These are phyloP conservation scores for Drosophila saltans DNA, from an alignment of 1,140 invertebrate species.

Conservation along the genomic window DNA sequence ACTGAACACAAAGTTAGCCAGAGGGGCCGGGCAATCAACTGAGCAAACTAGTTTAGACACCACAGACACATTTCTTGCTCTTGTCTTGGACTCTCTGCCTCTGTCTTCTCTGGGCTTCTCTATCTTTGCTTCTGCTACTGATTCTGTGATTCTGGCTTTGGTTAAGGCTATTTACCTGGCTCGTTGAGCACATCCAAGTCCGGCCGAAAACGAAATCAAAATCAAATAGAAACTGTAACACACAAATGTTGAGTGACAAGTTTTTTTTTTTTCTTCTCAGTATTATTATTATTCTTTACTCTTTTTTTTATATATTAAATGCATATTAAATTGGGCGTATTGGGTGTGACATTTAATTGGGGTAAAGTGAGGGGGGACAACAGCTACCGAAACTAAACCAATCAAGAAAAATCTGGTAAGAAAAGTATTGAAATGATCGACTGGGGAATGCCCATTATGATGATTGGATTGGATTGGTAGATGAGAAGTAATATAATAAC, in stretches of 20 bases:
- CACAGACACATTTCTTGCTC: constrained; percentile 35
- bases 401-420: constrained; percentile 13
- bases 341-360: constrained; percentile 52
- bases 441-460: not conserved
- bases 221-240: constrained; percentile 55
- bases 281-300: not conserved
- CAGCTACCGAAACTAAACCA: constrained; percentile 37
- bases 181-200: constrained; percentile 49
- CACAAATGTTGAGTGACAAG: constrained; percentile 69
- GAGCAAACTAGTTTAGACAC: constrained; percentile 68
- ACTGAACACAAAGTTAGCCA: constrained; percentile 23
- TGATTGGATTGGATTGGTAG: no score
- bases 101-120: not conserved
- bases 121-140: not conserved
- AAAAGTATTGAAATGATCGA: not conserved
- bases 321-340: constrained; percentile 48
- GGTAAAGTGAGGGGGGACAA: no score
- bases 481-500: no score
- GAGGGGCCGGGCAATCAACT: constrained; percentile 57
- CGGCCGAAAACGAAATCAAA: constrained; percentile 4
- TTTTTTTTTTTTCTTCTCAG: constrained; percentile 26
- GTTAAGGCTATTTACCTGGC: constrained; percentile 44
- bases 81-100: not conserved
- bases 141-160: constrained; percentile 15
- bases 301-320: constrained; percentile 20